These are phyloP conservation scores for Accipiter virgatus DNA, from an alignment of 2,113 vertebrate species.

Conservation along the genomic window DNA sequence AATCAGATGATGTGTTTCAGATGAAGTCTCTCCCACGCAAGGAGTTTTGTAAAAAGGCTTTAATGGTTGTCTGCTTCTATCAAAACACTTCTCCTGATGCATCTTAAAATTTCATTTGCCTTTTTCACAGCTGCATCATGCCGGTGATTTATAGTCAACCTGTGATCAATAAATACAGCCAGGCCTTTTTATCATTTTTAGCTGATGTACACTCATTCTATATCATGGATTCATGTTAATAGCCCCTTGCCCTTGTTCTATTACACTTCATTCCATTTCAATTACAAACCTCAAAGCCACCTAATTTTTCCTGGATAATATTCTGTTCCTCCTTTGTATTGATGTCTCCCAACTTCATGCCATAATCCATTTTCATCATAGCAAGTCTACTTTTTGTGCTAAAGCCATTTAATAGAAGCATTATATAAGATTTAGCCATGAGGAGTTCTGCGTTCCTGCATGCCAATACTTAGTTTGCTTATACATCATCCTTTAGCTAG, in stretches of 20 bases:
- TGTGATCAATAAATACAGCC: constrained; percentile 28
- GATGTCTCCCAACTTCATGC: neutral
- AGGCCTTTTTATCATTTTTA: constrained; percentile 28
- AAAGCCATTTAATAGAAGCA: neutral
- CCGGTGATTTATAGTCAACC: neutral
- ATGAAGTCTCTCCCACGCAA: neutral
- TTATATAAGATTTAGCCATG: neutral
- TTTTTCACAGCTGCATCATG: neutral
- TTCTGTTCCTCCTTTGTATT: constrained; percentile 21
- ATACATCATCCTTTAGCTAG: accelerated
- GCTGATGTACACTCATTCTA: neutral
- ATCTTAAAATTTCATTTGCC: constrained; percentile 27
- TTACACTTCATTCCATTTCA: constrained; percentile 43
- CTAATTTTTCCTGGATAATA: constrained; percentile 27
- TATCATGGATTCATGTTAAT: constrained; percentile 27
- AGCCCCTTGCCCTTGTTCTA: constrained; percentile 22
- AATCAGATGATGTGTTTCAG: neutral
- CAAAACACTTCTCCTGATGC: neutral
- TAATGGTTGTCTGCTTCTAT: neutral
- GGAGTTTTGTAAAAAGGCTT: neutral
- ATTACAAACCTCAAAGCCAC: constrained; percentile 39
- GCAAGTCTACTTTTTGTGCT: neutral
- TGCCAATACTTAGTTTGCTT: neutral
- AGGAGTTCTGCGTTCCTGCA: neutral
- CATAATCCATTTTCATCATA: constrained; percentile 21